phyloP scores from a whole-genome alignment of 2,888 invertebrate genomes.

The Drosophila seclusa region DNA sequence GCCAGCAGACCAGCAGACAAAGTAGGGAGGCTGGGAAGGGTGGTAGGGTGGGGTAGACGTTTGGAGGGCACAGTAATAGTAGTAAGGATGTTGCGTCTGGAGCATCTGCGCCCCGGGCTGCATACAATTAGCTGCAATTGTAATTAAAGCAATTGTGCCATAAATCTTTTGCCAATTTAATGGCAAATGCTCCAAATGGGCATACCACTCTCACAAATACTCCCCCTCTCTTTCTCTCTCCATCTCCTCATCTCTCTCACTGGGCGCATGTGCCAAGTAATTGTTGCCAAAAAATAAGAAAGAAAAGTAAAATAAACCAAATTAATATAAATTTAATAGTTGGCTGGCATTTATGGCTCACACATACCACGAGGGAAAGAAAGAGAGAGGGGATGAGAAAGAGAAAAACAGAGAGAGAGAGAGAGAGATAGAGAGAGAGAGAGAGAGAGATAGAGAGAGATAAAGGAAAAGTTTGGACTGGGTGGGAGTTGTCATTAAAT shows the following conservation, averaged over 20 bases:
- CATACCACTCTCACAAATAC: slow-evolving; percentile 9
- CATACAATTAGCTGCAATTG: slow-evolving; percentile 80
- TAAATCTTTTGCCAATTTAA: slow-evolving; percentile 76
- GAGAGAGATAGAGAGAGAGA: not conserved
- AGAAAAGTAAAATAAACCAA: slow-evolving; percentile 59
- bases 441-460: not conserved
- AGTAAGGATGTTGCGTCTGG: slow-evolving; percentile 33
- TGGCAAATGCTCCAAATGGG: slow-evolving; percentile 56
- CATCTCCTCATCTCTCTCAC: not conserved
- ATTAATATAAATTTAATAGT: slow-evolving; percentile 82
- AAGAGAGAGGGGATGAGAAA: not conserved
- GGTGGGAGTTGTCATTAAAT: slow-evolving; percentile 57
- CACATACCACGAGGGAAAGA: slow-evolving; percentile 12
- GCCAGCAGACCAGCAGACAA: not conserved
- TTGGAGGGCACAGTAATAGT: not conserved
- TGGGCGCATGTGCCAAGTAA: slow-evolving; percentile 51
- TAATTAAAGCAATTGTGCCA: slow-evolving; percentile 80
- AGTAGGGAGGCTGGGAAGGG: slow-evolving; percentile 13
- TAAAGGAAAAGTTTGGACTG: not conserved
- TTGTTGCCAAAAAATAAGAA: slow-evolving; percentile 58
- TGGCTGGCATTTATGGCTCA: slow-evolving; percentile 73
- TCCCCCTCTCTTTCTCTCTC: not conserved
- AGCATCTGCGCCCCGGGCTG: slow-evolving; percentile 67
- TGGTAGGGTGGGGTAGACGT: slow-evolving; percentile 45
- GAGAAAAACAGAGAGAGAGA: not conserved